Conservation (phyloP, 2,113 vertebrate species). For the Dicaeum eximium region DNA sequence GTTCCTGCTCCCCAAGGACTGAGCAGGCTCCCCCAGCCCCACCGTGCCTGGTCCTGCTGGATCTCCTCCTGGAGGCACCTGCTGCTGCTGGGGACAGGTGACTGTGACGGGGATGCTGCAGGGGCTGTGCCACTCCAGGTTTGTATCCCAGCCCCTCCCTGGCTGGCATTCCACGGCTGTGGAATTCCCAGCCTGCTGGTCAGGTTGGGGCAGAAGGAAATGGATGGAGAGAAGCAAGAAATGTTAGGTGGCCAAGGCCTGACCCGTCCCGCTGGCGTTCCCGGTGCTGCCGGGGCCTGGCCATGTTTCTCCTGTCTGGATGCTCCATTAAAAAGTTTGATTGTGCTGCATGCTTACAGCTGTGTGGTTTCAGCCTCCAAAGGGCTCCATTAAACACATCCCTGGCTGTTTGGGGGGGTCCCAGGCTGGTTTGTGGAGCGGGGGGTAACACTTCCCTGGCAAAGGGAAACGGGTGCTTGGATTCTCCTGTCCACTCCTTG, state of each 20-base stretch:
- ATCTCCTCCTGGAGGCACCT: neutral
- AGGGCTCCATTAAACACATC: neutral
- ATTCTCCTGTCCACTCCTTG: neutral
- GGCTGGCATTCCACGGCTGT: fast-evolving
- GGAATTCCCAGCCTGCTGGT: fast-evolving
- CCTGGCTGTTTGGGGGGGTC: neutral
- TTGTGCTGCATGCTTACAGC: neutral
- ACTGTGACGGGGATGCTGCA: neutral
- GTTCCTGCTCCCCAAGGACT: neutral
- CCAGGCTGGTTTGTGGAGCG: neutral
- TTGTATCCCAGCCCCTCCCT: neutral
- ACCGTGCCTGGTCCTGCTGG: neutral
- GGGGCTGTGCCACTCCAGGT: neutral
- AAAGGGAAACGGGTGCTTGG: neutral
- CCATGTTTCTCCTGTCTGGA: neutral
- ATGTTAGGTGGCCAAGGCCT: fast-evolving
- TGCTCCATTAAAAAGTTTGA: constrained; percentile 11
- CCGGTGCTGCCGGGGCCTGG: neutral
- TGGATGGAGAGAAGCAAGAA: neutral
- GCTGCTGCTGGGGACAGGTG: neutral
- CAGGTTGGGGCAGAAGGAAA: neutral
- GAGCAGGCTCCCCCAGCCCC: neutral
- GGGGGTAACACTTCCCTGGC: neutral
- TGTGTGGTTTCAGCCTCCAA: neutral
- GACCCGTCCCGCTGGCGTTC: fast-evolving